These are phyloP conservation scores for Anabas testudineus DNA, from an alignment of 2,797 vertebrate genomes.

Conservation along the genomic window DNA sequence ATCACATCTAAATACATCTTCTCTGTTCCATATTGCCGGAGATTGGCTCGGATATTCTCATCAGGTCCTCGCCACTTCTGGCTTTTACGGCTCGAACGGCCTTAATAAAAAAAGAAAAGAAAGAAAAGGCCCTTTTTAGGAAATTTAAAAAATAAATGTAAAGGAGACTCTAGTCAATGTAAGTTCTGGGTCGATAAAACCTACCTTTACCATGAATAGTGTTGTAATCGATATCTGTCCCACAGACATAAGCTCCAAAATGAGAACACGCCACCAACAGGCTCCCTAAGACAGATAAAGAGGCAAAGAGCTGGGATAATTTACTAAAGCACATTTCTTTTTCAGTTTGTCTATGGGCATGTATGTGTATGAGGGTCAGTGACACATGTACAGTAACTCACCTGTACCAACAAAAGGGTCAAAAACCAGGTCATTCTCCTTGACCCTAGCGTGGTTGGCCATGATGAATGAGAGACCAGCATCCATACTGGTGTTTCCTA, in stretches of 20 bases:
- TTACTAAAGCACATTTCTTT: background rate
- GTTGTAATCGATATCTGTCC: conserved; percentile 97
- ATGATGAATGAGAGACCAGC: conserved; percentile 96
- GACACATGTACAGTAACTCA: conserved; percentile 71
- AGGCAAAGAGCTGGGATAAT: background rate
- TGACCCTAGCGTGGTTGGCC: conserved; percentile 95
- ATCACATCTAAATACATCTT: conserved; percentile 92
- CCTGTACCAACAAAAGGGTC: conserved; percentile 99
- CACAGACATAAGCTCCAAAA: conserved; percentile 95
- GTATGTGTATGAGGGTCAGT: background rate
- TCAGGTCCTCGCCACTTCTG: conserved; percentile 99
- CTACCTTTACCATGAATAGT: conserved; percentile 95
- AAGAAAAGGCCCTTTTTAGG: background rate
- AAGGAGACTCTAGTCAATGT: background rate
- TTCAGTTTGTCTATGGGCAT: background rate
- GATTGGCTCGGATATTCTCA: conserved; percentile 97
- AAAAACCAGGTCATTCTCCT: conserved; percentile 92
- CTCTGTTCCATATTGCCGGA: conserved; percentile 94
- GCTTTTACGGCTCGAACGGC: conserved; percentile 95
- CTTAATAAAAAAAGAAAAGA: conserved; percentile 71
- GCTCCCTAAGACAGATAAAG: conserved; percentile 85
- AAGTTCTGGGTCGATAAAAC: background rate
- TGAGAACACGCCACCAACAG: conserved; percentile 95
- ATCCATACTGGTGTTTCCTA: conserved; percentile 99
- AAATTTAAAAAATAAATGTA: background rate